Evolutionary conservation across 2,113 vertebrate genomes (phyloP), one percentile per base, ranked within the genome.

Genomic region (Tetrao urogallus): DNA sequence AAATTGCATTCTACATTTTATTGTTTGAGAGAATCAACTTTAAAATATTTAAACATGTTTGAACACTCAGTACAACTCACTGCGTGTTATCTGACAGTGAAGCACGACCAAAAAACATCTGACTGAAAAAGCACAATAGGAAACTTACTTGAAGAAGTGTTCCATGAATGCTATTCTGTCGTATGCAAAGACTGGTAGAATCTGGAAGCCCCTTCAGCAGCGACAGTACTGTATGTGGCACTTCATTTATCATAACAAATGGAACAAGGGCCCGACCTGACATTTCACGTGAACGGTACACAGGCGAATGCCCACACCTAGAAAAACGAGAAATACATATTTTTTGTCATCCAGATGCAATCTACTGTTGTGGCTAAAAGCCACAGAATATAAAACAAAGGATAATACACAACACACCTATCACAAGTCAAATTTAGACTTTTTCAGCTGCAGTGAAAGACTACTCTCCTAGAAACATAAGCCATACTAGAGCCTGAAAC

Each of bases 251-350:
- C 88, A 97, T 91, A 19, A 99, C 97, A 45, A 99, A 99, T 0
- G 99, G 99, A 67, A 99, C 99, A 5, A 99, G 97, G 43, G 99
- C 99, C 43, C 98, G 98, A 32, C 98, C 99, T 0, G 98, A 98
- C 99, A 99, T 98, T 89, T 99, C 98, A 36, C 99, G 98, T 50
- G 98, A 99, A 54, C 98, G 98, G 93, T 98, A 99, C 75, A 99
- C 98, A 5, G 99, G 98, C 1, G 98, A 99, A 58, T 34, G 95
- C 15, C 98, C 97, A 57, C 99, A 99, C 88, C 99, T 99, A 91
- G 4, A 93, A 28, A 19, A 69, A 40, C 8, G 3, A 88, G 5
- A 71, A 63, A 90, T 1, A 73, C 11, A 1, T 5, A 2, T 17
- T 64, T 57, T 8, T 10, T 22, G 16, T 17, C 32, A 90, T 1